Conservation (phyloP, 2,888 invertebrate genomes). For the Cremastinae sp. region DNA sequence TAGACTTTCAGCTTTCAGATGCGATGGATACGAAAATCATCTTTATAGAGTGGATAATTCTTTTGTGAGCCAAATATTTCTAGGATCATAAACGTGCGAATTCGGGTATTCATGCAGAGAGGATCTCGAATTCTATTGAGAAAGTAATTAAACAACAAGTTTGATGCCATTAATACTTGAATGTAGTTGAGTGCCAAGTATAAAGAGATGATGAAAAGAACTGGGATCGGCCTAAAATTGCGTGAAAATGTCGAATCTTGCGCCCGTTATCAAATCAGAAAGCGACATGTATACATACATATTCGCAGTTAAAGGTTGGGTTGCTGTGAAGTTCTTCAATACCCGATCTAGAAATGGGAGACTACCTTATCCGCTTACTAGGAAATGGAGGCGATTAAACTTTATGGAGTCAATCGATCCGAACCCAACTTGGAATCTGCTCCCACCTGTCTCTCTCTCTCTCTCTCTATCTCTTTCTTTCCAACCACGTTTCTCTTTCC, state of each 20-base stretch:
- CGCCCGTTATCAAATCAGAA: slow-evolving; percentile 4
- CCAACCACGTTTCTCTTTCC: slow-evolving; percentile 36
- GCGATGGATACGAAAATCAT: no score
- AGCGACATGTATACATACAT: not conserved
- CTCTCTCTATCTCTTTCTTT: slow-evolving; percentile 28
- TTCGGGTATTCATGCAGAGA: no score
- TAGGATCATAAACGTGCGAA: no score
- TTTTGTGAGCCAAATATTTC: no score
- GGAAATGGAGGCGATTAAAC: slow-evolving; percentile 70
- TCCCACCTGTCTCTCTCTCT: slow-evolving; percentile 45
- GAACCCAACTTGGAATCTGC: slow-evolving; percentile 55
- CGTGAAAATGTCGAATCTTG: slow-evolving; percentile 8
- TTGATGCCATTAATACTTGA: no score
- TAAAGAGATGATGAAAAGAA: no score
- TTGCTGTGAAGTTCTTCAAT: slow-evolving; percentile 44
- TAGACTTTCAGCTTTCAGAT: no score
- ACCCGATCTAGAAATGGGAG: slow-evolving; percentile 38
- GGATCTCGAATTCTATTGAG: no score
- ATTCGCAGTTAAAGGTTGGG: not conserved
- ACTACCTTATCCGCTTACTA: slow-evolving; percentile 63
- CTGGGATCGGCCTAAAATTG: not conserved
- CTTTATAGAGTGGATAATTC: no score
- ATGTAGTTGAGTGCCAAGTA: no score
- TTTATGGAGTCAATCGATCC: slow-evolving; percentile 69
- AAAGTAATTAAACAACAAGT: no score